phyloP scores from a whole-genome alignment of 2,888 invertebrate genomes.

The Epinotia brunnichana region DNA sequence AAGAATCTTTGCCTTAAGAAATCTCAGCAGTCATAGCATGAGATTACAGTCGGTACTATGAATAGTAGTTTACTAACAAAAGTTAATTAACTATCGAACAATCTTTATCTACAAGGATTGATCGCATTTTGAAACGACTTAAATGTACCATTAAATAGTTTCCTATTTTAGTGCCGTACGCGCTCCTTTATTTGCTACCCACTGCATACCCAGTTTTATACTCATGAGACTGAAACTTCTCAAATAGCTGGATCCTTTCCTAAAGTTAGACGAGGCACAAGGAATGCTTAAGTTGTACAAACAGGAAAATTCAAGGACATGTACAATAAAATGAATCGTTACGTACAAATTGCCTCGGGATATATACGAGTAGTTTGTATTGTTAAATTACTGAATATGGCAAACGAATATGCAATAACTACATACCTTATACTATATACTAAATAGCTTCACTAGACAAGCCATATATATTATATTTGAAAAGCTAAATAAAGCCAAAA shows the following conservation, averaged over 20 bases:
- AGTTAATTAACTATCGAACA: too few species aligned
- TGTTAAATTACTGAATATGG: too few species aligned
- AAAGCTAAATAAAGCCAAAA: too few species aligned
- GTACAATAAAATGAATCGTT: background rate
- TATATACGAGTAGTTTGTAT: too few species aligned
- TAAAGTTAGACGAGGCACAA: conserved; percentile 25
- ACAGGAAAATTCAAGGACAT: conserved; percentile 15
- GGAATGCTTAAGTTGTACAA: conserved; percentile 30
- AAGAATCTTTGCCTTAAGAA: too few species aligned
- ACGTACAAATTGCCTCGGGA: background rate
- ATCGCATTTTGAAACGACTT: background rate
- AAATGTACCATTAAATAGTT: background rate
- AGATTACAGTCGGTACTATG: too few species aligned
- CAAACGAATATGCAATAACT: too few species aligned
- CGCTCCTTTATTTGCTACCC: conserved; percentile 17
- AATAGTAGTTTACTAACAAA: too few species aligned
- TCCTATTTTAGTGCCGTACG: background rate
- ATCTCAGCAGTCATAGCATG: too few species aligned
- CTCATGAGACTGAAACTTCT: conserved; percentile 35
- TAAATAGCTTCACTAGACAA: too few species aligned
- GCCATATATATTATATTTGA: too few species aligned
- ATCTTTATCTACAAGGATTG: background rate
- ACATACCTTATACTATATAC: too few species aligned
- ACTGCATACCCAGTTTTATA: conserved; percentile 27
- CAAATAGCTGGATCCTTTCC: conserved; percentile 34